Base-by-base conservation (phyloP, 2,113 vertebrate species). In the Chionodraco myersi region DNA sequence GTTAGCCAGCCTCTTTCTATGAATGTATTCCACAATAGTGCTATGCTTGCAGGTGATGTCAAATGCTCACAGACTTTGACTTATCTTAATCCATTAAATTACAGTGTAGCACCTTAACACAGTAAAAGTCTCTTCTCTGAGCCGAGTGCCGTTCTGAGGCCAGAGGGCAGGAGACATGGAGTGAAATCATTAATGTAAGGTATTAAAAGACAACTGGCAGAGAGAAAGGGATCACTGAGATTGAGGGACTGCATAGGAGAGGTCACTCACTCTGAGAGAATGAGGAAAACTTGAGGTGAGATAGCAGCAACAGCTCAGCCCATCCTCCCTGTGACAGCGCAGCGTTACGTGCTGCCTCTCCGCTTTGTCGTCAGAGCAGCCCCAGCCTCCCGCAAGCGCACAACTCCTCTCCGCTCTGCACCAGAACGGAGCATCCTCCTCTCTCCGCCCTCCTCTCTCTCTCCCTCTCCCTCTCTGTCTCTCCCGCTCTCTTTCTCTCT, bases 401-500 rank as follows among this genome's bases (percentile, higher is more conserved):
- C 89, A 90, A 56, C 90, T 91, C 92, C 77, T 89, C 86, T 88
- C 85, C 30, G 74, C 90, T 91, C 90, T 91, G 92, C 92, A 94
- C 85, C 92, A 91, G 92, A 92, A 88, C 90, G 87, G 88, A 93
- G 90, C 91, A 88, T 90, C 90, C 87, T 91, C 88, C 79, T 78
- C 82, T 87, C 80, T 85, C 45, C 45, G 11, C 86, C 73, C 75
- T 75, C 85, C 77, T 83, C 74, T 84, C 68, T 73, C 78, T 81
- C 48, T 9, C 61, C 59, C 70, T 59, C 64, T 58, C 74, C 21
- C 72, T 60, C 75, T 84, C 77, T 68, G 79, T 75, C 72, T 62
- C 64, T 53, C 61, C 36, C 66, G 60, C 70, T 18, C 49, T 10
- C 65, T 34, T 53, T 51, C 14, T 75, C 71, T 64, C 67, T 63